Conservation (phyloP, 1,140 invertebrate genomes). For the Linepithema humile region DNA sequence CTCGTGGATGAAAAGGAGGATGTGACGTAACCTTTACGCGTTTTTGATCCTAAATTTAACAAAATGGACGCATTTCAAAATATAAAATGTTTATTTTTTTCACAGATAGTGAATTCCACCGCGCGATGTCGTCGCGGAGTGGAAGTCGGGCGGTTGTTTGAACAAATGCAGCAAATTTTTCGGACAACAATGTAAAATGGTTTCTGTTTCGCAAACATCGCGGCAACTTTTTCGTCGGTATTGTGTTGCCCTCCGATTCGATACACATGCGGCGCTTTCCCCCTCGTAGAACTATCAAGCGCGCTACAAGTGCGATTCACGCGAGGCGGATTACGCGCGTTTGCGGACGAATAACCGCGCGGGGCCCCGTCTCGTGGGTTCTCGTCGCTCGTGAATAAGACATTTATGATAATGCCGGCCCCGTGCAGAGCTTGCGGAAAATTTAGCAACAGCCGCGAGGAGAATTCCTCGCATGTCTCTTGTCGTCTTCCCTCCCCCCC, state of each 20-base stretch:
- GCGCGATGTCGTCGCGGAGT: not conserved
- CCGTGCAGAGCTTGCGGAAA: constrained; percentile 52
- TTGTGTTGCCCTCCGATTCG: not conserved
- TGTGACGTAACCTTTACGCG: not conserved
- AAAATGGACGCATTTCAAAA: not conserved
- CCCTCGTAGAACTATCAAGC: constrained; percentile 12
- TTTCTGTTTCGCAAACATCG: not conserved
- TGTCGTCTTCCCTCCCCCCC: not conserved
- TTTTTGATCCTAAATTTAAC: not conserved
- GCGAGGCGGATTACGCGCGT: constrained; percentile 31
- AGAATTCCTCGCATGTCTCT: constrained; percentile 23
- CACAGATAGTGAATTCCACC: not conserved
- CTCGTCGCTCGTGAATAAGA: constrained; percentile 65
- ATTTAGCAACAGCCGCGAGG: constrained; percentile 60
- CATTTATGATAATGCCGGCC: constrained; percentile 69
- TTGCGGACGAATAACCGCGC: constrained; percentile 31
- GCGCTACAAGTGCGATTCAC: not conserved
- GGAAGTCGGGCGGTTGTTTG: not conserved
- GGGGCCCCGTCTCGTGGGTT: not conserved
- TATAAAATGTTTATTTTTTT: not conserved
- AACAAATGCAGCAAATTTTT: no score
- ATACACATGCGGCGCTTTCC: not conserved
- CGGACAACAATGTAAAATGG: not conserved
- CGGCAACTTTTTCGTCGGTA: constrained; percentile 11
- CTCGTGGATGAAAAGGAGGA: not conserved